These are phyloP conservation scores for Emmelina monodactyla DNA, from an alignment of 2,888 invertebrate species.

Conservation along the genomic window DNA sequence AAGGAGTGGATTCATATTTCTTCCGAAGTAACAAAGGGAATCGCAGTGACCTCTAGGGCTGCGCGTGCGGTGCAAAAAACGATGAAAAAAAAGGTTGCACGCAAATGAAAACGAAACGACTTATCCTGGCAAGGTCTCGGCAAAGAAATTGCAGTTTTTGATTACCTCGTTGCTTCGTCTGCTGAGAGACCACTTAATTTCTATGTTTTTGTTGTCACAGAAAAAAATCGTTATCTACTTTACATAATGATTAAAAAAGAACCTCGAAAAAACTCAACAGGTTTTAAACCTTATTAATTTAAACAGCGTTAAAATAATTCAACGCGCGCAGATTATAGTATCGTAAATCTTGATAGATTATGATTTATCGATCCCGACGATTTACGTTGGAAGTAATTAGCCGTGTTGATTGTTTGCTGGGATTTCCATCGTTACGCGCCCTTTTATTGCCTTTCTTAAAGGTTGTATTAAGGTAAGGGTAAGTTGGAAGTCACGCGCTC, in stretches of 20 bases:
- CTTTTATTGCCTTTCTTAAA: slow-evolving; percentile 39
- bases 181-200: too few relatives aligned
- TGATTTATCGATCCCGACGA: slow-evolving; percentile 17
- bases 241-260: too few relatives aligned
- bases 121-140: slow-evolving; percentile 29
- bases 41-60: slow-evolving; percentile 48
- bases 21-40: slow-evolving; percentile 53
- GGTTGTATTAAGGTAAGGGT: slow-evolving; percentile 33
- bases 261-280: too few relatives aligned
- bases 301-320: slow-evolving; percentile 5
- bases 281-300: background rate
- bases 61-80: slow-evolving; percentile 13
- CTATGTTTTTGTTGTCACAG: too few relatives aligned
- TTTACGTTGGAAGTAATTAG: slow-evolving; percentile 17
- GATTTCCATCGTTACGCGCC: slow-evolving; percentile 31
- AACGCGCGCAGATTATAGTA: too few relatives aligned
- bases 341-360: background rate
- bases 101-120: slow-evolving; percentile 66
- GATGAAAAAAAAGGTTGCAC: slow-evolving; percentile 22
- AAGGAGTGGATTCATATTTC: slow-evolving; percentile 50
- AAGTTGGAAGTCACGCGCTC: slow-evolving; percentile 42
- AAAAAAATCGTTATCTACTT: too few relatives aligned
- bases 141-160: slow-evolving; percentile 59
- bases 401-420: slow-evolving; percentile 23
- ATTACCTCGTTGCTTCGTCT: too few relatives aligned